Evolutionary conservation across 2,797 vertebrate genomes (phyloP).

Genomic region (Intellagama lesueurii): DNA sequence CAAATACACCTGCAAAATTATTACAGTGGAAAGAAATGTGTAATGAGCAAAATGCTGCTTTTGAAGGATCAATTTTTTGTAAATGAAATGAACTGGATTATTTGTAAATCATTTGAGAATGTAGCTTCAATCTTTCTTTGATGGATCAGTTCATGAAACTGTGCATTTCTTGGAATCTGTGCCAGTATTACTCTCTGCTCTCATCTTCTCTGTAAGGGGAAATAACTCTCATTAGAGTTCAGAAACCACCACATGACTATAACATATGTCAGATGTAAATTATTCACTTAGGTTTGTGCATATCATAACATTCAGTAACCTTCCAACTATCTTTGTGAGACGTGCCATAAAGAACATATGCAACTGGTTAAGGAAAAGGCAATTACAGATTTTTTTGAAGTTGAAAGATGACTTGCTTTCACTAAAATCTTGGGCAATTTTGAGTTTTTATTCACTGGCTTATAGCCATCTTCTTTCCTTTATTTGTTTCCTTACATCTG

Average conservation of each 20-base stretch:
- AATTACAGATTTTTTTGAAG: background rate
- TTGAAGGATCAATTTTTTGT: background rate
- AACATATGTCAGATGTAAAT: constrained; percentile 13
- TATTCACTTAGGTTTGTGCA: background rate
- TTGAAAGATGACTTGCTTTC: background rate
- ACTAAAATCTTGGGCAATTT: too few relatives aligned
- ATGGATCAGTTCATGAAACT: constrained; percentile 73
- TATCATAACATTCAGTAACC: background rate
- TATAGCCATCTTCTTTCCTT: background rate
- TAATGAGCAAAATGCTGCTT: background rate
- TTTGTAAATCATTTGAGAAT: constrained; percentile 8
- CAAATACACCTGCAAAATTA: background rate
- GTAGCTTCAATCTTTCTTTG: background rate
- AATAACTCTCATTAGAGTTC: constrained; percentile 14
- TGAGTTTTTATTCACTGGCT: background rate
- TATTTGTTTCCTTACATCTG: background rate
- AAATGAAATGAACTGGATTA: background rate
- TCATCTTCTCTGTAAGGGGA: constrained; percentile 78
- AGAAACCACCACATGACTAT: constrained; percentile 15
- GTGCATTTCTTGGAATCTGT: constrained; percentile 74
- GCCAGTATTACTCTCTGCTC: constrained; percentile 66
- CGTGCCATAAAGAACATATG: background rate
- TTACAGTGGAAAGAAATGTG: background rate
- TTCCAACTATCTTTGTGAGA: background rate
- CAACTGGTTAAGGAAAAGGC: background rate